phyloP scores from a whole-genome alignment of 2,113 vertebrate species.

The Aleadryas rufinucha region DNA sequence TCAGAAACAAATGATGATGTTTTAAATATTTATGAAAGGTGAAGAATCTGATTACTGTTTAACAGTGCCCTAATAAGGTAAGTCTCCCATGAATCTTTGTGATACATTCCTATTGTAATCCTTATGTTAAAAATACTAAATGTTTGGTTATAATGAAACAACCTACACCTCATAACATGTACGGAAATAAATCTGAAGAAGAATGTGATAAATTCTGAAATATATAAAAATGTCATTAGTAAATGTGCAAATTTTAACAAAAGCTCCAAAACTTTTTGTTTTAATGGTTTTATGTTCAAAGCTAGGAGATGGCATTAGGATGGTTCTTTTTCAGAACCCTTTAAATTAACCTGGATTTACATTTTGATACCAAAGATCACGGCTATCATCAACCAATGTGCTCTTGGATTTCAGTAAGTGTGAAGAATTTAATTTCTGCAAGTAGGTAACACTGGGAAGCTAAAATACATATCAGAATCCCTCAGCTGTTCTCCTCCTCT shows the following conservation, averaged over 20 bases:
- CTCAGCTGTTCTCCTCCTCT: neutral
- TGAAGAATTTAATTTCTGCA: neutral
- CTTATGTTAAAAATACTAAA: neutral
- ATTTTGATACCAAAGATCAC: neutral
- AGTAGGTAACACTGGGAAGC: neutral
- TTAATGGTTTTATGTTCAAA: neutral
- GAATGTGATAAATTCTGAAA: neutral
- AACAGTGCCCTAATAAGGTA: neutral
- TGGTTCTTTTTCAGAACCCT: neutral
- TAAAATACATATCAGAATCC: neutral
- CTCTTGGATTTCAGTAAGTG: neutral
- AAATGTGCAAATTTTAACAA: neutral
- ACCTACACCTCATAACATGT: neutral
- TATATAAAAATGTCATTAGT: neutral
- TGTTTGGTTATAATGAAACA: neutral
- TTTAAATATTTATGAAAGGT: neutral
- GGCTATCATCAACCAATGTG: neutral
- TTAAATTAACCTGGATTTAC: neutral
- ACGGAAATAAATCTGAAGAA: neutral
- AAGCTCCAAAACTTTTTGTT: fast-evolving
- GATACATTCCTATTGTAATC: neutral
- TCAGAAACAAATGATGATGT: fast-evolving
- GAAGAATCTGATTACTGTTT: neutral
- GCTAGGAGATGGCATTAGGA: neutral
- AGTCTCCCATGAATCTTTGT: neutral